Percentiles rank a stretch among this genome's conserved stretches.
Evolutionary conservation across 2,797 vertebrate genomes (phyloP).

Genomic region (Spinus olivaceus): DNA sequence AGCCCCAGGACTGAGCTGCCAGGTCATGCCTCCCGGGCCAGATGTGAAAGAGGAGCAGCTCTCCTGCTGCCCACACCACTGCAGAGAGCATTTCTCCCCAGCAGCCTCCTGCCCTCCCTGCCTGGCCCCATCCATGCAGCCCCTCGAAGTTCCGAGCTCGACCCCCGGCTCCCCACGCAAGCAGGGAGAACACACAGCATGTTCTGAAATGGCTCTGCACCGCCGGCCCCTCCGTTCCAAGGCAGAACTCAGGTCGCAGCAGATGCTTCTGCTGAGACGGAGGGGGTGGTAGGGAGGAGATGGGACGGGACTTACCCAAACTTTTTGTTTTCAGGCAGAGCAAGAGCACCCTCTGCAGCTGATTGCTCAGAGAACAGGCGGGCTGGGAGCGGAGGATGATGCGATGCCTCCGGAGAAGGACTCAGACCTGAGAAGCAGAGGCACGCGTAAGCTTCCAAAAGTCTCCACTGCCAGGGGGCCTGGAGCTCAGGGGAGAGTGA

Average conservation of each 20-base stretch:
- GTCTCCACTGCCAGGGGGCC: neutral
- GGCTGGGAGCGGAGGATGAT: neutral
- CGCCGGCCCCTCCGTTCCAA: neutral
- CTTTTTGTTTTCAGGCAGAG: slow-evolving; percentile 13
- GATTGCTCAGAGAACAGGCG: neutral
- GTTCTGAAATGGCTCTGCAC: neutral
- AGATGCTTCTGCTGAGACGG: neutral
- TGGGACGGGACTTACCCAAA: neutral
- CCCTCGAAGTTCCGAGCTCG: neutral
- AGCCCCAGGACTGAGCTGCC: neutral
- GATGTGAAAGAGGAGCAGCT: neutral
- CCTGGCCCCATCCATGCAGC: neutral
- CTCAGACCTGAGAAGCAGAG: neutral
- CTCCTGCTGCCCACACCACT: neutral
- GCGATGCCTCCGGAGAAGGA: neutral
- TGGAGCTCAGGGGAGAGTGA: neutral
- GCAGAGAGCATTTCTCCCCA: neutral
- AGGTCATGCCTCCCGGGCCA: neutral
- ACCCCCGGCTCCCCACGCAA: neutral
- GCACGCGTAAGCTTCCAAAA: neutral
- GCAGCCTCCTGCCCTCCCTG: neutral
- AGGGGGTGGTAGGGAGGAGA: neutral
- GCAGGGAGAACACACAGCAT: neutral
- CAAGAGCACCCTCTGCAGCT: slow-evolving; percentile 65
- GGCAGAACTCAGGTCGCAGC: neutral